These are phyloP conservation scores for Chaetodon auriga DNA, from an alignment of 2,113 vertebrate species.

Conservation along the genomic window DNA sequence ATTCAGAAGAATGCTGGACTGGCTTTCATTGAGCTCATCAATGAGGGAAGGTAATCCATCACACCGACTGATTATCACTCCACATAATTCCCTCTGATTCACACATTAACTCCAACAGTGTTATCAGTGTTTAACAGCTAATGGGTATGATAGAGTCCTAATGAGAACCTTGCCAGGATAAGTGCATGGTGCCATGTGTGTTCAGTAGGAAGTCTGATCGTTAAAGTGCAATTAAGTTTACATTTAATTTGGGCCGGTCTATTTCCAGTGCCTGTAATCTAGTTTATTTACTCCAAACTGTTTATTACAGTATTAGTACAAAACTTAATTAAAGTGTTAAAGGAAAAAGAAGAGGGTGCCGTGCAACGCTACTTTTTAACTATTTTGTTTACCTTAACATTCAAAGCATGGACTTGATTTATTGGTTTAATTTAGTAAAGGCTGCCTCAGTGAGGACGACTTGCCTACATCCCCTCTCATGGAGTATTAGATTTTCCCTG, in stretches of 20 bases:
- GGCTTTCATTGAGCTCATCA: slow-evolving; percentile 99
- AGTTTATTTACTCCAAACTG: neutral
- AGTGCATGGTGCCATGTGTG: slow-evolving; percentile 47
- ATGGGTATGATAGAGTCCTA: slow-evolving; percentile 34
- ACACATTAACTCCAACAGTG: slow-evolving; percentile 33
- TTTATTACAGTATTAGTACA: neutral
- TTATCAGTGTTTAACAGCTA: slow-evolving; percentile 52
- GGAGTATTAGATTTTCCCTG: neutral
- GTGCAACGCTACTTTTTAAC: neutral
- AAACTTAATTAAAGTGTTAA: slow-evolving; percentile 21
- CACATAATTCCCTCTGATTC: slow-evolving; percentile 16
- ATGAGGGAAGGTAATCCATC: slow-evolving; percentile 96
- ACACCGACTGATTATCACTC: slow-evolving; percentile 29
- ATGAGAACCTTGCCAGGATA: slow-evolving; percentile 54
- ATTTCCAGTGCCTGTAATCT: slow-evolving; percentile 26
- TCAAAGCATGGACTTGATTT: neutral
- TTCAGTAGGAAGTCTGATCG: slow-evolving; percentile 43
- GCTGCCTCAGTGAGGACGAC: neutral
- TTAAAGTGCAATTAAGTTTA: slow-evolving; percentile 51
- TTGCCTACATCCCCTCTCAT: no score
- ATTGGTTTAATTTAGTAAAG: neutral
- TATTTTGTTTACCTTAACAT: neutral
- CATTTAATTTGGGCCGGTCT: slow-evolving; percentile 29
- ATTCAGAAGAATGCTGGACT: slow-evolving; percentile 99
- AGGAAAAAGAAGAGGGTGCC: neutral